These are phyloP conservation scores for Melanotus villosus DNA, from an alignment of 2,888 invertebrate species.

Conservation along the genomic window DNA sequence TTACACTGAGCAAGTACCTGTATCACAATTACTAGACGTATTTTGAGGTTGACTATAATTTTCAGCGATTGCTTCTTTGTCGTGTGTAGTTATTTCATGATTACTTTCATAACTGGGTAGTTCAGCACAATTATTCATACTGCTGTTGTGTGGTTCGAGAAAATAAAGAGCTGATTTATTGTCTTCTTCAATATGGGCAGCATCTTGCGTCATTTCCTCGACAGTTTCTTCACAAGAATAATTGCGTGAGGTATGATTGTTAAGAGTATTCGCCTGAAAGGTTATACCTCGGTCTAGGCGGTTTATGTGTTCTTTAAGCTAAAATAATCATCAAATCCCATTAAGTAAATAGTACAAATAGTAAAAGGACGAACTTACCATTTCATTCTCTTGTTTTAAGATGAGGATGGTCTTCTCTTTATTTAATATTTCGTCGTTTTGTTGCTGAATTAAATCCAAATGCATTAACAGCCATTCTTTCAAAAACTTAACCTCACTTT, in stretches of 20 bases:
- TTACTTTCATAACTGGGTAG: slow-evolving; percentile 21
- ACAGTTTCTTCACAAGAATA: slow-evolving; percentile 30
- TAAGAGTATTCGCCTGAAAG: slow-evolving; percentile 55
- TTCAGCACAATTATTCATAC: slow-evolving; percentile 34
- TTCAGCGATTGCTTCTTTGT: slow-evolving; percentile 3
- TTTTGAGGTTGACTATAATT: slow-evolving; percentile 23
- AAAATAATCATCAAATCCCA: slow-evolving; percentile 23
- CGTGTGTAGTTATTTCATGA: slow-evolving; percentile 10
- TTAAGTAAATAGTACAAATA: not conserved
- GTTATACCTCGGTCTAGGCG: slow-evolving; percentile 77
- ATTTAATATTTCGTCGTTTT: slow-evolving; percentile 85
- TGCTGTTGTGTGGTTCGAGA: slow-evolving; percentile 50
- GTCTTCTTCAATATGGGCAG: slow-evolving; percentile 59
- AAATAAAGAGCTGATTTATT: slow-evolving; percentile 56
- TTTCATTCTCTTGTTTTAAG: slow-evolving; percentile 83
- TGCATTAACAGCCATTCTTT: slow-evolving; percentile 87
- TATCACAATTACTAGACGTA: slow-evolving; percentile 27
- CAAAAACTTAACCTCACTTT: slow-evolving; percentile 77
- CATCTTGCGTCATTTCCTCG: slow-evolving; percentile 66
- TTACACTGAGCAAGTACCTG: no score
- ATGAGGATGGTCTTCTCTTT: slow-evolving; percentile 84
- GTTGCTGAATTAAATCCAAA: slow-evolving; percentile 91
- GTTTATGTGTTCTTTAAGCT: slow-evolving; percentile 72
- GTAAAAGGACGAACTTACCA: slow-evolving; percentile 71
- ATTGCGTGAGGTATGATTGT: slow-evolving; percentile 40